These are phyloP conservation scores for Ammodytes dubius DNA, from an alignment of 2,113 vertebrate species.

Conservation along the genomic window DNA sequence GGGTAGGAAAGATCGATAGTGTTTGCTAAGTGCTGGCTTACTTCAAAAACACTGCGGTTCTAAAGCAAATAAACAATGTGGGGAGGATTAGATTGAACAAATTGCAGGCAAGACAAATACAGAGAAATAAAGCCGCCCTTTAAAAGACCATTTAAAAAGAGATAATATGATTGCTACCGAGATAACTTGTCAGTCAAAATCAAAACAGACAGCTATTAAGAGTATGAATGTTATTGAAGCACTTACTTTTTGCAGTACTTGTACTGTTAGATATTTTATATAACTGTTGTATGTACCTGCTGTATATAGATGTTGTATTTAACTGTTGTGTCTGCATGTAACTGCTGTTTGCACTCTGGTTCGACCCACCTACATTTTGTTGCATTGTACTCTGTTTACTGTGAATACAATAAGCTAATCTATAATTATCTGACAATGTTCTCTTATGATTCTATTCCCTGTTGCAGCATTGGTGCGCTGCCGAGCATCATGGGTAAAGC, in stretches of 20 bases:
- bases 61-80: constrained; percentile 56
- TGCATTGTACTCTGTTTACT: neutral
- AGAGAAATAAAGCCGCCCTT: constrained; percentile 25
- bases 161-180: neutral
- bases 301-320: no score
- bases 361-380: no score
- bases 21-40: constrained; percentile 67
- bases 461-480: neutral
- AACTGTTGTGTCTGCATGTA: no score
- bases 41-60: constrained; percentile 58
- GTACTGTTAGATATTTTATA: no score
- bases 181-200: neutral
- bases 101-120: constrained; percentile 24
- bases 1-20: constrained; percentile 30
- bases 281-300: no score
- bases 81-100: constrained; percentile 28
- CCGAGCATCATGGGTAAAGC: neutral
- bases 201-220: no score
- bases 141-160: constrained; percentile 13
- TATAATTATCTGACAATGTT: neutral
- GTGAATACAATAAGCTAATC: neutral
- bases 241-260: no score
- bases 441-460: neutral
- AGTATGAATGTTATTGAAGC: neutral
- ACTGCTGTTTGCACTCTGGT: no score